Evolutionary conservation across 1,140 invertebrate species (phyloP).

Genomic region (Drosophila ohnishii): DNA sequence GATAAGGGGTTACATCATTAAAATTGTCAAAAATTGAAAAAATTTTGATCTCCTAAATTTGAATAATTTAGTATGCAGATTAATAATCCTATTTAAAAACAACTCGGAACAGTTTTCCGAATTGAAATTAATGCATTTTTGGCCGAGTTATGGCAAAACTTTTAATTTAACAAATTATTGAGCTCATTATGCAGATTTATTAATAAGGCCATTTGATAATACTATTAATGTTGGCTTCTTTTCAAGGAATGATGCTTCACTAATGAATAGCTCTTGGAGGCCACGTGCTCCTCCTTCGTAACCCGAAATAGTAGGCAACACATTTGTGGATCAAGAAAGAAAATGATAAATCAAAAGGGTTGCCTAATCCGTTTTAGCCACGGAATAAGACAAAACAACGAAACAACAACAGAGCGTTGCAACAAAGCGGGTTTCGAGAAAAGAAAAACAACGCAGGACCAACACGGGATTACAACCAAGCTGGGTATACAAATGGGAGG

Average conservation of each 20-base stretch:
- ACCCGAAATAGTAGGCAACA: constrained; percentile 38
- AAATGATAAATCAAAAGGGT: constrained; percentile 13
- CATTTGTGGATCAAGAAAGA: not conserved
- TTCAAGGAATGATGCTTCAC: constrained; percentile 17
- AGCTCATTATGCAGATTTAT: too few species aligned
- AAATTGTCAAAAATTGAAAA: too few species aligned
- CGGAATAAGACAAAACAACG: constrained; percentile 46
- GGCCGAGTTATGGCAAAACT: too few species aligned
- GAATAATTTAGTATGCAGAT: too few species aligned
- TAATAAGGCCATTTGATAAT: constrained; percentile 17
- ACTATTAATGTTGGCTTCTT: not conserved
- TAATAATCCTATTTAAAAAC: too few species aligned
- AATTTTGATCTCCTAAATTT: too few species aligned
- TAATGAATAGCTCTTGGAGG: constrained; percentile 1
- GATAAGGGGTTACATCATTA: too few species aligned
- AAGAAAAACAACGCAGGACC: constrained; percentile 43
- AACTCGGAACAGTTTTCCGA: too few species aligned
- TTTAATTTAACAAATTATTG: too few species aligned
- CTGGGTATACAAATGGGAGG: not conserved
- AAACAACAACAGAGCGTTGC: constrained; percentile 52
- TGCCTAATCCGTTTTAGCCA: constrained; percentile 58
- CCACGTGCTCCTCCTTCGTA: constrained; percentile 4
- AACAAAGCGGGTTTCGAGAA: constrained; percentile 59
- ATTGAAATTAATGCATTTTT: too few species aligned
- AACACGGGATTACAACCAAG: constrained; percentile 63